Conservation (phyloP, 2,113 vertebrate genomes). For the Gobius niger region DNA sequence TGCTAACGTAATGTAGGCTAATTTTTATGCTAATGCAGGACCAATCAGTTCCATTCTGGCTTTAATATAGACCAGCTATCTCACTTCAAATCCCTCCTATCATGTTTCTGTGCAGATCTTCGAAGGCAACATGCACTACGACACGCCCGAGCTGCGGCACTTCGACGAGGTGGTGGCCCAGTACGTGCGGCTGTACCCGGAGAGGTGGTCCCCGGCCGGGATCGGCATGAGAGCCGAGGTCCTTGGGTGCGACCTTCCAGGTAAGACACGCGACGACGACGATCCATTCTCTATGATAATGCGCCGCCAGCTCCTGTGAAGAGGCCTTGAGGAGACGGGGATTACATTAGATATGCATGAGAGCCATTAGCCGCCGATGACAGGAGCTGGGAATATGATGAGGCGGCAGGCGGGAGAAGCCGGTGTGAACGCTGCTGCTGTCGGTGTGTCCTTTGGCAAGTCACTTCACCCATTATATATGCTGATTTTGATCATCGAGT, state of each 20-base stretch:
- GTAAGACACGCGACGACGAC: conserved; percentile 69
- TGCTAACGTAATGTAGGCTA: too few species aligned
- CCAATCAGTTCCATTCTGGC: too few species aligned
- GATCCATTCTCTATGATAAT: conserved; percentile 27
- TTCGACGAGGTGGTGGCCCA: conserved; percentile 88
- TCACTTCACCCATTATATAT: too few species aligned
- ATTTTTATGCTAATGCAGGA: too few species aligned
- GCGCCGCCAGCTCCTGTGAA: conserved; percentile 4
- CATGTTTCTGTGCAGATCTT: conserved; percentile 80
- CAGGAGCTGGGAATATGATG: conserved; percentile 7
- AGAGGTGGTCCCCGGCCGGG: conserved; percentile 93
- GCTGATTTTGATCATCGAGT: too few species aligned
- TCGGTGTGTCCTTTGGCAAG: too few species aligned
- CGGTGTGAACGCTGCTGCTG: too few species aligned
- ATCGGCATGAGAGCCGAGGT: conserved; percentile 98
- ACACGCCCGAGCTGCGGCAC: conserved; percentile 91
- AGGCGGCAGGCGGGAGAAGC: too few species aligned
- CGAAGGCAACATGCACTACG: conserved; percentile 96
- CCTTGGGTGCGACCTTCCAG: conserved; percentile 94
- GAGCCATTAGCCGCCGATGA: conserved; percentile 41
- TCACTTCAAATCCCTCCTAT: background rate
- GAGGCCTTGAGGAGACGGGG: conserved; percentile 40
- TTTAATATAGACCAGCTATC: background rate
- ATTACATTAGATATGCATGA: conserved; percentile 57
- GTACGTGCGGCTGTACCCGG: conserved; percentile 87